Conservation (phyloP, 2,888 invertebrate genomes). For the Leucozona laternaria region DNA sequence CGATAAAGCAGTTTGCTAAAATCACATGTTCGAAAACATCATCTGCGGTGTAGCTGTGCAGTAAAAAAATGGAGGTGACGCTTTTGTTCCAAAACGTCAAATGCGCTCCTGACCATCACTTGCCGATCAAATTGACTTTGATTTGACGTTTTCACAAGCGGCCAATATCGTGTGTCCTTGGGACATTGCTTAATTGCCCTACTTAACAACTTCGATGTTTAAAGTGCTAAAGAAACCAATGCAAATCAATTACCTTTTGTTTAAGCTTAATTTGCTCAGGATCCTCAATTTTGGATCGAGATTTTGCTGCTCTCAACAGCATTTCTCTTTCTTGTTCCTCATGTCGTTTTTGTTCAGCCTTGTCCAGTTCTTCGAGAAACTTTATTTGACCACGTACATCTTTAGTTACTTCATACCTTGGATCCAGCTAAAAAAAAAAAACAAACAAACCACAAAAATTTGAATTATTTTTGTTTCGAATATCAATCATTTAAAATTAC, state of each 20-base stretch:
- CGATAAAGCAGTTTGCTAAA: too few species aligned
- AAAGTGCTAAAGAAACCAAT: too few species aligned
- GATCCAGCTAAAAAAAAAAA: conserved; percentile 87
- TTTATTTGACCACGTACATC: conserved; percentile 97
- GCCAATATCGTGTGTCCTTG: too few species aligned
- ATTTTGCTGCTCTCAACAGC: conserved; percentile 96
- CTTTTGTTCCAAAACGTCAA: too few species aligned
- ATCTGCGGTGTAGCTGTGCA: too few species aligned
- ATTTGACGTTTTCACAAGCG: too few species aligned
- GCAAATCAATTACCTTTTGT: conserved; percentile 89
- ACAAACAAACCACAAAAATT: conserved; percentile 57
- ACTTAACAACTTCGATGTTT: too few species aligned
- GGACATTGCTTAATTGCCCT: too few species aligned
- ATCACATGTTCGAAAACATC: too few species aligned
- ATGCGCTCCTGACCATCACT: too few species aligned
- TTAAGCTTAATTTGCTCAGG: conserved; percentile 98
- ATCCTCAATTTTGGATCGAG: conserved; percentile 97
- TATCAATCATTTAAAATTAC: conserved; percentile 82
- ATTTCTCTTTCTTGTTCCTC: conserved; percentile 98
- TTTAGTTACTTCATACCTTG: conserved; percentile 94
- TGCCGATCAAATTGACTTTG: too few species aligned
- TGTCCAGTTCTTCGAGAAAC: conserved; percentile 98
- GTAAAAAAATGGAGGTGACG: too few species aligned
- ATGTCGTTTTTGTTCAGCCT: conserved; percentile 95
- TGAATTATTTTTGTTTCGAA: background rate